Percentiles rank a stretch among this genome's conserved stretches.
phyloP scores from a whole-genome alignment of 2,797 vertebrate genomes.

The Centroberyx gerrardi region DNA sequence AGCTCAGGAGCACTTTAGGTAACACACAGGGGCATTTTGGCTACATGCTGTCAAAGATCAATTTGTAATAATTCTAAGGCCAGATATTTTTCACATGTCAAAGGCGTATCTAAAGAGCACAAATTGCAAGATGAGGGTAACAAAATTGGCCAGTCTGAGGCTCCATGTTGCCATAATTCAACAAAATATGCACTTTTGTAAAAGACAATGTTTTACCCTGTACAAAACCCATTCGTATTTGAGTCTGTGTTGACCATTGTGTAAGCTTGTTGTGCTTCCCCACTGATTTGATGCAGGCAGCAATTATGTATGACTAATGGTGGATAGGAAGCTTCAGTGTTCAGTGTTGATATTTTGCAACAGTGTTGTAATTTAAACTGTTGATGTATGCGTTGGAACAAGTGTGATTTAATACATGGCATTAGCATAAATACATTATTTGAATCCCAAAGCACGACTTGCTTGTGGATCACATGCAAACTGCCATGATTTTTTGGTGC shows the following conservation, averaged over 20 bases:
- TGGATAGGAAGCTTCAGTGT: slow-evolving; percentile 50
- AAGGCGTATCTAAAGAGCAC: slow-evolving; percentile 21
- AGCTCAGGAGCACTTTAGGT: slow-evolving; percentile 41
- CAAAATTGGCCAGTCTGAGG: slow-evolving; percentile 2
- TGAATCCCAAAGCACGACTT: slow-evolving; percentile 45
- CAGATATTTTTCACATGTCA: slow-evolving; percentile 54
- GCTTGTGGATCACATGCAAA: slow-evolving; percentile 51
- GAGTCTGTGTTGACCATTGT: slow-evolving; percentile 36
- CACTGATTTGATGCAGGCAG: slow-evolving; percentile 61
- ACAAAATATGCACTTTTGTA: slow-evolving; percentile 27
- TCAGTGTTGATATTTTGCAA: slow-evolving; percentile 60
- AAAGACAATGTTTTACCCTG: slow-evolving; percentile 24
- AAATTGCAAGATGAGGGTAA: slow-evolving; percentile 6
- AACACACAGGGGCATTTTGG: slow-evolving; percentile 35
- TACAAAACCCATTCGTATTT: slow-evolving; percentile 34
- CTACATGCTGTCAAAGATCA: slow-evolving; percentile 52
- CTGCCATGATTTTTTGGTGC: slow-evolving; percentile 4
- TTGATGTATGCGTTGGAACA: slow-evolving; percentile 63
- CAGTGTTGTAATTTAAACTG: slow-evolving; percentile 54
- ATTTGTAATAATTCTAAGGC: slow-evolving; percentile 53
- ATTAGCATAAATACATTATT: slow-evolving; percentile 68
- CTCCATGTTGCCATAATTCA: slow-evolving; percentile 44
- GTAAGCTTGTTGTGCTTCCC: slow-evolving; percentile 52
- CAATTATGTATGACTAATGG: slow-evolving; percentile 72
- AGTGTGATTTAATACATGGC: slow-evolving; percentile 67